Conservation (phyloP, 35 echinoderm and acorn worm genomes). For the Hemicentrotus pulcherrimus region DNA sequence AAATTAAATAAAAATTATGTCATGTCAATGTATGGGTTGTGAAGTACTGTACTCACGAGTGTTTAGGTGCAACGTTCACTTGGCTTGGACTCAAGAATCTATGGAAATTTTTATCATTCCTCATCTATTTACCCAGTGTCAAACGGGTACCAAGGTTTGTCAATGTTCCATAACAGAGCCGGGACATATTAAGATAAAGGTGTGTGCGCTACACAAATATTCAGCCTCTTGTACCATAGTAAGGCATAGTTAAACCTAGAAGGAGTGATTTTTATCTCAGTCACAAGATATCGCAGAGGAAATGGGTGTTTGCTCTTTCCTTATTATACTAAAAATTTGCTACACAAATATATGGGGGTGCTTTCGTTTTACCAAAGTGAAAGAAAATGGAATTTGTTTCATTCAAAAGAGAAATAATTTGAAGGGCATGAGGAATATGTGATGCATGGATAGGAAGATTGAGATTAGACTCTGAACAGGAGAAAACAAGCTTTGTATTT, state of each 20-base stretch:
- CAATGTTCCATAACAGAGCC: neutral
- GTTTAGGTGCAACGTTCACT: neutral
- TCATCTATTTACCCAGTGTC: neutral
- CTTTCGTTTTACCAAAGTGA: no score
- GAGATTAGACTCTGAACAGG: no score
- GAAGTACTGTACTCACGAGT: neutral
- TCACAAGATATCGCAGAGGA: neutral
- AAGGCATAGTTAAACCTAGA: neutral
- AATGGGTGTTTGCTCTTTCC: neutral
- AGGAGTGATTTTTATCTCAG: neutral
- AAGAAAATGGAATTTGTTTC: no score
- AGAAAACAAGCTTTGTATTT: no score
- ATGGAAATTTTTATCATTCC: slow-evolving; percentile 14
- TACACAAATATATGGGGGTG: no score
- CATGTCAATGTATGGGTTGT: neutral
- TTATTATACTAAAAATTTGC: neutral
- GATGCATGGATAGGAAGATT: no score
- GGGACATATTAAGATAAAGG: neutral
- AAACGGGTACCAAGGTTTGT: neutral
- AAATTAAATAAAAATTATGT: neutral
- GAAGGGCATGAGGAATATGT: no score
- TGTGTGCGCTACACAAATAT: neutral
- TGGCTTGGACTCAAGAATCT: neutral
- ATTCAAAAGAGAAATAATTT: no score
- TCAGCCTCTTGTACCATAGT: neutral